phyloP scores from a whole-genome alignment of 2,113 vertebrate species.

The Alethe diademata region DNA sequence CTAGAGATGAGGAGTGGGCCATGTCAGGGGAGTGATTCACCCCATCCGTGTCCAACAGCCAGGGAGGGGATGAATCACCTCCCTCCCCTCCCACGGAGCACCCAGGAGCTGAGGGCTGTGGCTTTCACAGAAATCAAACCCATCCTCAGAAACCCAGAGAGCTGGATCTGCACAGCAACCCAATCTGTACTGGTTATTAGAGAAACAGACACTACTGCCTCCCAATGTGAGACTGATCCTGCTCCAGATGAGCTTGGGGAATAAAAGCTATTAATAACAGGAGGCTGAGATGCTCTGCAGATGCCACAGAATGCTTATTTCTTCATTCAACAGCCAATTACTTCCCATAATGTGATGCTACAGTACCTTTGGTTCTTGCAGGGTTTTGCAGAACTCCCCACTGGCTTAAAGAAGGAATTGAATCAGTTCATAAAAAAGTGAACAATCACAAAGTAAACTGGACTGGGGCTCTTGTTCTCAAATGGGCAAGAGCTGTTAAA shows the following conservation, averaged over 20 bases:
- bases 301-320: neutral
- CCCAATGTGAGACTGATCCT: neutral
- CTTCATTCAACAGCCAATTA: neutral
- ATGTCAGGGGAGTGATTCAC: neutral
- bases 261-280: conserved; percentile 32
- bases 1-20: neutral
- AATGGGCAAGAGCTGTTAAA: neutral
- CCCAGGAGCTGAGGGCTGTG: neutral
- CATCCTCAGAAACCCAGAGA: neutral
- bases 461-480: neutral
- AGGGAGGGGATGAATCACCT: neutral
- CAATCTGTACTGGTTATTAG: neutral
- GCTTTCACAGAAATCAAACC: conserved; percentile 7
- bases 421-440: neutral
- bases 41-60: neutral
- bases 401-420: neutral
- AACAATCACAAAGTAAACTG: neutral
- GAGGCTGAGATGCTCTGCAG: neutral
- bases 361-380: neutral
- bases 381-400: neutral
- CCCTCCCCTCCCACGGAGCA: neutral
- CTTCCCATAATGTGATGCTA: neutral
- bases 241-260: neutral
- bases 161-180: neutral
- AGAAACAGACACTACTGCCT: neutral